Percentiles rank a stretch among this genome's conserved stretches.
Evolutionary conservation across 2,888 invertebrate genomes (phyloP).

Genomic region (Molanna angustata): DNA sequence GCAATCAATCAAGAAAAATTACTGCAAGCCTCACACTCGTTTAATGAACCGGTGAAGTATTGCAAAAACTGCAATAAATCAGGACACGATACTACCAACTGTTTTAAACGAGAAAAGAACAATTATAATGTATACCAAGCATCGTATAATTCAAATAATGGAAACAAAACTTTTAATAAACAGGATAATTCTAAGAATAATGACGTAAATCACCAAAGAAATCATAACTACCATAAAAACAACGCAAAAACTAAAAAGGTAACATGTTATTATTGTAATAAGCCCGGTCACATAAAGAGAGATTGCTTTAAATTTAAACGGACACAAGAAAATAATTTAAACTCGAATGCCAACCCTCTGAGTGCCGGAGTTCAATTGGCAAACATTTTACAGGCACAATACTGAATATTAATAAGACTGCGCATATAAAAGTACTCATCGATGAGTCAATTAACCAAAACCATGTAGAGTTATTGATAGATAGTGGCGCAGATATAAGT

Average conservation of each 20-base stretch:
- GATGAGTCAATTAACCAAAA: background rate
- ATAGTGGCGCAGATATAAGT: background rate
- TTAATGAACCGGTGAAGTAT: background rate
- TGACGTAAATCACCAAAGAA: background rate
- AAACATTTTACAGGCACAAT: background rate
- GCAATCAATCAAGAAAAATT: background rate
- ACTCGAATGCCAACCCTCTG: background rate
- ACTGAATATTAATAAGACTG: background rate
- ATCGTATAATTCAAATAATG: no score
- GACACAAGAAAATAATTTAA: background rate
- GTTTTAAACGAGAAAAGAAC: background rate
- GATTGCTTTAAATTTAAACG: background rate
- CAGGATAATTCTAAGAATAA: background rate
- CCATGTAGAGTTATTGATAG: background rate
- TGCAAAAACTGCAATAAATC: background rate
- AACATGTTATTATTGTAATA: background rate
- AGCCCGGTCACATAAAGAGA: background rate
- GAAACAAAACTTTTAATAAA: no score
- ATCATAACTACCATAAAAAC: no score
- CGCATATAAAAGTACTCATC: background rate
- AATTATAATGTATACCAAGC: background rate
- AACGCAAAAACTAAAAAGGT: no score
- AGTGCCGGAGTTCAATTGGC: background rate
- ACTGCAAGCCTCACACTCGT: background rate
- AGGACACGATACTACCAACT: background rate